Evolutionary conservation across 2,888 invertebrate species (phyloP), one percentile per base, ranked within the genome.

Genomic region (Craniophora ligustri): DNA sequence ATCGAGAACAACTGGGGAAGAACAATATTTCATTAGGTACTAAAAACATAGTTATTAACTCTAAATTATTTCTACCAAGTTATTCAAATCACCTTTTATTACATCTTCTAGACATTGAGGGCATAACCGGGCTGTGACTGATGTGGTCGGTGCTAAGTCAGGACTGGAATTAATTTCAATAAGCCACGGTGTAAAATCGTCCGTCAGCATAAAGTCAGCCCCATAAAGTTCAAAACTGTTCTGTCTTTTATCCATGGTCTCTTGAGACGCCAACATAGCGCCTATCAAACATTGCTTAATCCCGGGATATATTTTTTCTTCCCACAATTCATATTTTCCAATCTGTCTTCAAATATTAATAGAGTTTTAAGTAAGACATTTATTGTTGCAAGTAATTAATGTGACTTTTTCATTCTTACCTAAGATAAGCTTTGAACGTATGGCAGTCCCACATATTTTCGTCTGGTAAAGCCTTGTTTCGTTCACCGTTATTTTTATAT

Each of bases 361-460:
- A 57, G 49, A 59, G 16, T 58, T 54, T 45, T 63, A 42, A 59
- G 50, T 53, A 21, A 39, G 48, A 31, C 35, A 26, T 65, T 21
- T 14, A 44, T 31, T 32, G 19, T 32, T 28, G 6, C 54, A 48
- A 40, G n/a, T 40, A 46, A 41, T 48, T 15, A 26, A 69, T 59
- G 72, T 34, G 16, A 30, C 26, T 41, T 35, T n/a, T 15, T 19
- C 14, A 66, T 63, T 26, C 79, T 89, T 93, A 95, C 95, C 94
- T 95, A 41, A 96, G 90, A 78, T 95, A 95, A 39, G 93, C 89
- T 90, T 97, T 96, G 87, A 99, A 96, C 53, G 97, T 95, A 81
- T 97, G 94, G 82, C 96, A 96, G 74, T 98, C 98, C 99, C 99
- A 99, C 98, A 99, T 99, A 82, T 98, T 98, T 81, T 98, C 98